These are phyloP conservation scores for Pedetes capensis DNA, from an alignment of 2,113 vertebrate genomes.

Conservation along the genomic window DNA sequence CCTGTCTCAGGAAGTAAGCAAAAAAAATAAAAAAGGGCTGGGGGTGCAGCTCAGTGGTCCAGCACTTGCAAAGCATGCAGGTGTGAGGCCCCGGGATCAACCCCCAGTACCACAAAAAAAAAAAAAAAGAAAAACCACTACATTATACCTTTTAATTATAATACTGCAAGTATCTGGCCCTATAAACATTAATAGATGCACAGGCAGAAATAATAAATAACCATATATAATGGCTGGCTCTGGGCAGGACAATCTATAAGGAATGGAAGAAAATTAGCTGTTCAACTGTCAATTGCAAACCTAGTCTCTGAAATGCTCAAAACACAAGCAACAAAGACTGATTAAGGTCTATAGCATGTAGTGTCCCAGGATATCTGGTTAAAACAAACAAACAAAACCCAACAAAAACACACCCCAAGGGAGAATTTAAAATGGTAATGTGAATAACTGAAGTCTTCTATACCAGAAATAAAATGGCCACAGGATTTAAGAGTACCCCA, in stretches of 20 bases:
- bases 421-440: neutral
- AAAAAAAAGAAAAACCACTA: neutral
- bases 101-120: too few species aligned
- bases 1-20: too few species aligned
- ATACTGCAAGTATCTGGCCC: neutral
- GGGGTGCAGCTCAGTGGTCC: too few species aligned
- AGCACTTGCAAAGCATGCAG: too few species aligned
- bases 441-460: neutral
- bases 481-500: too few species aligned
- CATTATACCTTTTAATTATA: neutral
- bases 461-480: neutral
- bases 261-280: neutral
- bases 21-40: too few species aligned
- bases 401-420: too few species aligned
- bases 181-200: neutral
- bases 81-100: too few species aligned
- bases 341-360: neutral
- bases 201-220: neutral
- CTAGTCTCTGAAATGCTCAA: neutral
- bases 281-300: neutral
- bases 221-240: neutral
- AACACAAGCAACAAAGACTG: neutral
- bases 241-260: neutral
- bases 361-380: neutral
- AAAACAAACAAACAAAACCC: too few species aligned